Conservation (phyloP, 2,888 invertebrate genomes). For the Elgonia sp. region DNA sequence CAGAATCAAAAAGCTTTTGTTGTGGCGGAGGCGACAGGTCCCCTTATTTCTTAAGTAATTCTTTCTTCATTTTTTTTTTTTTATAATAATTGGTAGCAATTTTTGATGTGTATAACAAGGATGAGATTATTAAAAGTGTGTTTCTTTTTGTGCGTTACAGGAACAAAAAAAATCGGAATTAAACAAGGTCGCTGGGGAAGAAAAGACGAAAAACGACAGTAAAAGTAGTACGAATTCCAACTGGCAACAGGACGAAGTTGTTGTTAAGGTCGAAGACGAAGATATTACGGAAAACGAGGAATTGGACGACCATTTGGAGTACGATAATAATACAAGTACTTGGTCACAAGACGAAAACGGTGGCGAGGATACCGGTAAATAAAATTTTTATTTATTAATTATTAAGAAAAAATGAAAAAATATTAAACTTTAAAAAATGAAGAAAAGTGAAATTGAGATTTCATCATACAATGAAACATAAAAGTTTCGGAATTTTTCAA, state of each 20-base stretch:
- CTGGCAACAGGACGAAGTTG: constrained; percentile 79
- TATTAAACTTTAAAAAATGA: too few species aligned
- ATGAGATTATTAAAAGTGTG: not conserved
- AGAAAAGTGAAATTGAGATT: too few species aligned
- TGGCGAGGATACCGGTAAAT: constrained; percentile 78
- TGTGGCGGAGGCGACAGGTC: too few species aligned
- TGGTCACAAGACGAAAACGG: constrained; percentile 76
- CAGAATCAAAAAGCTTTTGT: too few species aligned
- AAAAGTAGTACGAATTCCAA: constrained; percentile 78
- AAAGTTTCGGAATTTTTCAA: too few species aligned
- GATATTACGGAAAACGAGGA: constrained; percentile 79
- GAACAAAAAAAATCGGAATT: constrained; percentile 74
- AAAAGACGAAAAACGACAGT: constrained; percentile 74
- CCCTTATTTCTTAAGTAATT: too few species aligned
- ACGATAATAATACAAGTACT: constrained; percentile 75
- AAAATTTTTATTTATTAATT: too few species aligned
- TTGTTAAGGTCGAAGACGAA: constrained; percentile 80
- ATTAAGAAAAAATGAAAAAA: too few species aligned
- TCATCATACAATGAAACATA: too few species aligned
- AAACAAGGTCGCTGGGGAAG: constrained; percentile 71
- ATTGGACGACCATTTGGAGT: constrained; percentile 78
- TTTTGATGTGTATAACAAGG: not conserved
- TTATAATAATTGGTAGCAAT: not conserved
- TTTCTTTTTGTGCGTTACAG: constrained; percentile 68
- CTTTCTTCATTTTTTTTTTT: too few species aligned